Conservation (phyloP, 2,113 vertebrate genomes). For the Ceuthmochares aereus region DNA sequence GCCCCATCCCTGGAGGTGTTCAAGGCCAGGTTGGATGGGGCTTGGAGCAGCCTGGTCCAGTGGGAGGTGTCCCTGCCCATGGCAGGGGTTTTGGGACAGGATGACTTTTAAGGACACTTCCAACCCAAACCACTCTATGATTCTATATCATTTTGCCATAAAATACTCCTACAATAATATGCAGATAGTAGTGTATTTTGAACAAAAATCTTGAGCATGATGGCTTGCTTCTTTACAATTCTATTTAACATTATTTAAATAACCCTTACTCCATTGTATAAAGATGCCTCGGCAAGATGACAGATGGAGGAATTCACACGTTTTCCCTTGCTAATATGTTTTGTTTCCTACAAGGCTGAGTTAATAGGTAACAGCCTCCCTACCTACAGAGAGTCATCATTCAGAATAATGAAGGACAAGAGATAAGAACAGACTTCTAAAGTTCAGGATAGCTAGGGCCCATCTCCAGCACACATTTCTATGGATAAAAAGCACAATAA, state of each 20-base stretch:
- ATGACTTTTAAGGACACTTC: too few species aligned
- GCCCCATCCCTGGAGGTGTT: too few species aligned
- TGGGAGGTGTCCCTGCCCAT: too few species aligned
- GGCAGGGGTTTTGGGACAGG: too few species aligned
- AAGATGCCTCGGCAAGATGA: not conserved
- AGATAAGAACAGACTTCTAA: not conserved
- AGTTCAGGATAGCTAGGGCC: not conserved
- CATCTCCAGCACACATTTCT: not conserved
- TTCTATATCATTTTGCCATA: not conserved
- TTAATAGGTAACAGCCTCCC: not conserved
- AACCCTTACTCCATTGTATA: not conserved
- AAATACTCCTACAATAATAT: not conserved
- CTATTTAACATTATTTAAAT: not conserved
- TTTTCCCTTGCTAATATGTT: not conserved
- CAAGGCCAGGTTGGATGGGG: too few species aligned
- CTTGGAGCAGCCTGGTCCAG: too few species aligned
- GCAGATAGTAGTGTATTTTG: not conserved
- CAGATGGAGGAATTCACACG: conserved; percentile 8
- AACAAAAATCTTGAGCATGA: not conserved
- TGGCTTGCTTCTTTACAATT: not conserved
- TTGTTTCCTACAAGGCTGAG: not conserved
- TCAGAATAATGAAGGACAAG: not conserved
- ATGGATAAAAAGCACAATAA: not conserved
- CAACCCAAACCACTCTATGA: too few species aligned
- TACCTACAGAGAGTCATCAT: not conserved